Percentiles rank a stretch among this genome's conserved stretches.
These are phyloP conservation scores for Drosophila austrosaltans DNA, from an alignment of 2,888 invertebrate species.

Conservation along the genomic window DNA sequence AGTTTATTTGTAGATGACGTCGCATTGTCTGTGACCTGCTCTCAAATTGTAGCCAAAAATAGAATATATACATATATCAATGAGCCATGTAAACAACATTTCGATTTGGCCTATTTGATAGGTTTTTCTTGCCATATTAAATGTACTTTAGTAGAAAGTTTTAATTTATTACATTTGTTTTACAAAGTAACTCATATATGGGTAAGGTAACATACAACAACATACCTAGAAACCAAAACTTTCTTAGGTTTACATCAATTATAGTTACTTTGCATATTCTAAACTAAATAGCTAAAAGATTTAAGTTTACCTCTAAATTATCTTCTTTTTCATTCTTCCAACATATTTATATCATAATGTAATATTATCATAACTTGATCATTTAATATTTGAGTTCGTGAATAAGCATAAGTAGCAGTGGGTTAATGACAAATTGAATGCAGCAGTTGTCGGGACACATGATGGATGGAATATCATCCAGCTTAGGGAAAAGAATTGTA, in stretches of 20 bases:
- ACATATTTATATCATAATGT: too few relatives aligned
- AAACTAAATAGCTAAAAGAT: too few relatives aligned
- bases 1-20: slow-evolving; percentile 32
- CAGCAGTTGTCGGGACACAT: slow-evolving; percentile 39
- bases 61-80: slow-evolving; percentile 8
- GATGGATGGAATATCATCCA: slow-evolving; percentile 41
- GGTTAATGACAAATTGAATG: slow-evolving; percentile 61
- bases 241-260: too few relatives aligned
- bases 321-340: too few relatives aligned
- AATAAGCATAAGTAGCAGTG: slow-evolving; percentile 1
- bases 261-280: too few relatives aligned
- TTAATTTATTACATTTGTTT: too few relatives aligned
- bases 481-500: not conserved
- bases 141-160: too few relatives aligned
- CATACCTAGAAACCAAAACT: too few relatives aligned
- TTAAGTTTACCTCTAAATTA: too few relatives aligned
- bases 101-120: slow-evolving; percentile 5
- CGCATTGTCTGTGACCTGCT: slow-evolving; percentile 26
- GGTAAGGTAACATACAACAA: too few relatives aligned
- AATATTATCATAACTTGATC: too few relatives aligned
- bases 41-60: slow-evolving; percentile 20
- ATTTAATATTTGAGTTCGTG: slow-evolving; percentile 11
- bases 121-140: not conserved
- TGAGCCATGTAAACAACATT: slow-evolving; percentile 43
- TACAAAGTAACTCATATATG: too few relatives aligned